Evolutionary conservation across 1,140 invertebrate species (phyloP).

Genomic region (Theocolax elegans): DNA sequence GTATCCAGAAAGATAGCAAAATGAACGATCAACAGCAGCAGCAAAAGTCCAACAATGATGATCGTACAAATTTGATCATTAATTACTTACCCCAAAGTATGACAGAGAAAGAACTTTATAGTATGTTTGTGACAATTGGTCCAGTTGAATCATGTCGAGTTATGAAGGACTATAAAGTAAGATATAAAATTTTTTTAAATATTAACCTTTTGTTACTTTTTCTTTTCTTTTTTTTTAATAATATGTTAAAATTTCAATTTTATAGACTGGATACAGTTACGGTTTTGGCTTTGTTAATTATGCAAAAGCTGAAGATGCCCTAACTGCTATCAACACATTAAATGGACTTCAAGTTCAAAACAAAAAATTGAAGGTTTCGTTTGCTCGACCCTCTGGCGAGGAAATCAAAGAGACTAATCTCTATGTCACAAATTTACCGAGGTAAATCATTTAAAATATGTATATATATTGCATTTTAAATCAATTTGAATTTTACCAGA

Average conservation of each 20-base stretch:
- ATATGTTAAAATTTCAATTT: too few species aligned
- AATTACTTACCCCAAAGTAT: conserved; percentile 96
- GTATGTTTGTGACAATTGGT: conserved; percentile 88
- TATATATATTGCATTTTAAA: not conserved
- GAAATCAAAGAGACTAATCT: conserved; percentile 95
- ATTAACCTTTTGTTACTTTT: not conserved
- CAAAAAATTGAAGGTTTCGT: conserved; percentile 82
- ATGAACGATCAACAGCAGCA: conserved; percentile 60
- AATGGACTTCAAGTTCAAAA: conserved; percentile 91
- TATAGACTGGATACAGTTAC: conserved; percentile 92
- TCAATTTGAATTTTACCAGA: too few species aligned
- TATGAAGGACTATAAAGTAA: conserved; percentile 89
- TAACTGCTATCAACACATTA: conserved; percentile 84
- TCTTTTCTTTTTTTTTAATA: not conserved
- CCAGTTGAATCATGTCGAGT: conserved; percentile 90
- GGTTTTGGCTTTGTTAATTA: conserved; percentile 98
- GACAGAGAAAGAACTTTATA: conserved; percentile 89
- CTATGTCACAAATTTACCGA: conserved; percentile 92
- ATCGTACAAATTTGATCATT: conserved; percentile 88
- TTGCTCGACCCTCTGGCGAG: conserved; percentile 89
- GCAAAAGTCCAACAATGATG: conserved; percentile 52
- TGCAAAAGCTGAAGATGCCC: conserved; percentile 84
- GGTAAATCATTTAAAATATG: conserved; percentile 57
- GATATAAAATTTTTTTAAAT: conserved; percentile 32
- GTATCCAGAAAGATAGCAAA: conserved; percentile 42